phyloP scores from a whole-genome alignment of 2,797 vertebrate genomes.

The Sebastes alutus region DNA sequence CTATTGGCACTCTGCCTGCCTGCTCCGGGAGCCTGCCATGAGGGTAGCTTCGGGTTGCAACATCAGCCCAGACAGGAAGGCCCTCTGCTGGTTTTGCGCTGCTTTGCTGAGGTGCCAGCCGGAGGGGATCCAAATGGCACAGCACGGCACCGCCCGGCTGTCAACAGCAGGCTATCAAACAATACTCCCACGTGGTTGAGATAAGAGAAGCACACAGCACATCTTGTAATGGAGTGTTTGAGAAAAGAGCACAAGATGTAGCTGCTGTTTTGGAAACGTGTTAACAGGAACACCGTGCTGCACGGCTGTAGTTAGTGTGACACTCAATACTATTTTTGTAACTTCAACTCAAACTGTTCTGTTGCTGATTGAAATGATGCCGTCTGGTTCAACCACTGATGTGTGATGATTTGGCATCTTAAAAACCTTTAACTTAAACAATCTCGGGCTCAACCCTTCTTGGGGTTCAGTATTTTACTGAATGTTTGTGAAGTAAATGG shows the following conservation, averaged over 20 bases:
- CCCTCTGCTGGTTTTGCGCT: constrained; percentile 18
- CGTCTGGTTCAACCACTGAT: not conserved
- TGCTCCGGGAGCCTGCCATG: not conserved
- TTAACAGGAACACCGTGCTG: not conserved
- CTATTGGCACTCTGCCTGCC: not conserved
- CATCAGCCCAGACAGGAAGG: constrained; percentile 39
- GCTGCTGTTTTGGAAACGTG: not conserved
- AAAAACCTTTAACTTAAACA: not conserved
- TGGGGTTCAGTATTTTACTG: not conserved
- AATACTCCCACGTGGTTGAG: constrained; percentile 13
- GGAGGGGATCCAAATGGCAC: constrained; percentile 54
- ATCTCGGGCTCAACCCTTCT: not conserved
- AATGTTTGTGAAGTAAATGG: not conserved
- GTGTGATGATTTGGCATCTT: not conserved
- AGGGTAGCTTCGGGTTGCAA: constrained; percentile 8
- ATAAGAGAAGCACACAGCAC: constrained; percentile 5
- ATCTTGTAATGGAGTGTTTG: constrained; percentile 19
- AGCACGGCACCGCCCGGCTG: constrained; percentile 17
- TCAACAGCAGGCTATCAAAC: constrained; percentile 40
- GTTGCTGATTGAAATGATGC: not conserved
- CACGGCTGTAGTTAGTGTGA: not conserved
- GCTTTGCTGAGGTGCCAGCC: constrained; percentile 22
- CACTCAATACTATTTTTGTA: not conserved
- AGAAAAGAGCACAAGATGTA: constrained; percentile 21
- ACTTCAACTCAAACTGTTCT: not conserved